Evolutionary conservation across 1,140 invertebrate genomes (phyloP), one percentile per base, ranked within the genome.

Genomic region (Dendroctonus valens): DNA sequence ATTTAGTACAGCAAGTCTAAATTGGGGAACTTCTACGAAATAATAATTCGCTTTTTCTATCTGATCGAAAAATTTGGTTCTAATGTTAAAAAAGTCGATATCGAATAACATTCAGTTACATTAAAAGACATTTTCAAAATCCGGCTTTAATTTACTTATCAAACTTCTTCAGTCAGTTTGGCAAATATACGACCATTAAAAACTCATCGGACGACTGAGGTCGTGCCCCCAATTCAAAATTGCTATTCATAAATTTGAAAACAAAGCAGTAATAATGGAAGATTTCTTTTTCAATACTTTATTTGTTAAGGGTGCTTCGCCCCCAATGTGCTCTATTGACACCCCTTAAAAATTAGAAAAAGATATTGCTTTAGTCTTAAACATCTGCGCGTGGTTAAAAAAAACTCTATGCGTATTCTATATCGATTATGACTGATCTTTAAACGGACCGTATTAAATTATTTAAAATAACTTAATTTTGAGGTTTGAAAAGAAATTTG

Each of bases 271-370:
- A 59, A 65, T 65, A 65, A 65, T 61, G 39, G 59, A 52, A 65
- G 55, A 65, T 59, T 65, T 59, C 55, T 57, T 65, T 65, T 65
- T 65, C 54, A 65, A 65, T 65, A 65, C 59, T 59, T 65, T 65
- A 65, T 65, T 65, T 65, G 48, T 65, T 65, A 59, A 65, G 64
- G 64, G 64, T 65, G 64, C 64, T 59, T 65, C 64, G 46, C 64
- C 64, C 64, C 64, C 64, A 44, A 65, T n/a, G 64, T 15, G 53
- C 59, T 58, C 59, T 61, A 62, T 65, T 66, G 68, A 69, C 62
- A 66, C 68, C 68, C 65, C 64, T 69, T 52, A 67, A 65, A 62
- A 69, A 67, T 69, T 67, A 61, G 51, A 66, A 69, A 59, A 66
- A 54, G 58, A 55, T 66, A 55, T 66, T 49, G 38, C 49, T 49